These are phyloP conservation scores for Drosophila fulvimacula DNA, from an alignment of 2,888 invertebrate species.

Conservation along the genomic window DNA sequence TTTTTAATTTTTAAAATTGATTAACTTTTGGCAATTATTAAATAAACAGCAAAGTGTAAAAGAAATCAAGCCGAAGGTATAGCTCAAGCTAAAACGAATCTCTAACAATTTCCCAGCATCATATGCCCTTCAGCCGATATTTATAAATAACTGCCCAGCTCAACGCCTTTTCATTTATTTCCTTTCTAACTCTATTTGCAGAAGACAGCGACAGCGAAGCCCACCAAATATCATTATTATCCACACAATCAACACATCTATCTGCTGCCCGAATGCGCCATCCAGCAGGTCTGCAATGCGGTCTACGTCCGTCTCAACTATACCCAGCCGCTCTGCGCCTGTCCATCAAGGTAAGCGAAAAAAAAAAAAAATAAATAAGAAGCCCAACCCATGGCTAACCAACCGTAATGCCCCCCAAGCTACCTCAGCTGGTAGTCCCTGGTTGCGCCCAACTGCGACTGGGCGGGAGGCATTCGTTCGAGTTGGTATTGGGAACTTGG, in stretches of 20 bases:
- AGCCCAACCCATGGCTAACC: background rate
- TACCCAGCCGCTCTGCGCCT: constrained; percentile 96
- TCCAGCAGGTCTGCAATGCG: constrained; percentile 97
- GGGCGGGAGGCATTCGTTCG: background rate
- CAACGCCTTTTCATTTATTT: constrained; percentile 1
- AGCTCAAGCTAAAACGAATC: background rate
- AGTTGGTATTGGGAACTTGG: background rate
- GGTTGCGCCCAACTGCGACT: constrained; percentile 26
- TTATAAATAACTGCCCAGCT: background rate
- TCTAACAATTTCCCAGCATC: background rate
- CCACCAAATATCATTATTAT: constrained; percentile 97
- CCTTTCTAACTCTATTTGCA: constrained; percentile 80
- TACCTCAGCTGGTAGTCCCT: constrained; percentile 17
- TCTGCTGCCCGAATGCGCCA: constrained; percentile 95
- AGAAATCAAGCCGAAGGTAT: background rate
- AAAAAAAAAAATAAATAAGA: background rate
- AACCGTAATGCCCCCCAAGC: constrained; percentile 16
- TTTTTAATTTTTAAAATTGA: no score
- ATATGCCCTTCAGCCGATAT: background rate
- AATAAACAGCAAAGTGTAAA: background rate
- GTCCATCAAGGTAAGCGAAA: constrained; percentile 89
- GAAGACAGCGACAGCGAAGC: constrained; percentile 92
- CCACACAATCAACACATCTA: constrained; percentile 97
- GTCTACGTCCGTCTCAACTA: constrained; percentile 96
- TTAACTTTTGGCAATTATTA: no score